Conservation (phyloP, 2,888 invertebrate genomes). For the Rugalucina vietnamica region DNA sequence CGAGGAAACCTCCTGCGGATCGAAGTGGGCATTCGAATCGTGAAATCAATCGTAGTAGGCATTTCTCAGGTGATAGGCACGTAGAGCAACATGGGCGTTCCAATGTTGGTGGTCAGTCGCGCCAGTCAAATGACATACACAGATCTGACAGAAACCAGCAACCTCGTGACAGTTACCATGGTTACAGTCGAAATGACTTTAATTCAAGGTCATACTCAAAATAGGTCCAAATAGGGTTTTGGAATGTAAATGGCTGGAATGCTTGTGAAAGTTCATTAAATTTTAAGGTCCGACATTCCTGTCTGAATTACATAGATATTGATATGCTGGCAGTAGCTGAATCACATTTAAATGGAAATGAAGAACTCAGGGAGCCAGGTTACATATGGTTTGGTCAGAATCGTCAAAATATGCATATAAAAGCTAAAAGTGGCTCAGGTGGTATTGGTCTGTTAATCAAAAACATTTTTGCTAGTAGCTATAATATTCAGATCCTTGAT, state of each 20-base stretch:
- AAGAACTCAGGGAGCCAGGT: slow-evolving; percentile 4
- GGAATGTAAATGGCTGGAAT: neutral
- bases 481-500: slow-evolving; percentile 8
- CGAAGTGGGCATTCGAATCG: neutral
- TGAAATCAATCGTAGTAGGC: neutral
- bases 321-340: slow-evolving; percentile 31
- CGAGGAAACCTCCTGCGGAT: neutral
- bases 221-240: neutral
- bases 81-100: neutral
- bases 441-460: slow-evolving; percentile 21
- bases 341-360: slow-evolving; percentile 22
- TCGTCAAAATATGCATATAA: slow-evolving; percentile 21
- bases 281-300: slow-evolving; percentile 18
- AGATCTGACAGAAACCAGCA: neutral
- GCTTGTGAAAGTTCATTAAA: neutral
- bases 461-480: neutral
- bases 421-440: slow-evolving; percentile 28
- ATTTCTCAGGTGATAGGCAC: neutral
- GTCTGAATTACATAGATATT: slow-evolving; percentile 8
- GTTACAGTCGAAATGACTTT: no score
- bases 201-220: neutral
- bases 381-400: slow-evolving; percentile 31
- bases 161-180: no score
- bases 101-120: neutral
- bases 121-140: neutral